Conservation (phyloP, 2,888 invertebrate genomes). For the Apoda limacodes region DNA sequence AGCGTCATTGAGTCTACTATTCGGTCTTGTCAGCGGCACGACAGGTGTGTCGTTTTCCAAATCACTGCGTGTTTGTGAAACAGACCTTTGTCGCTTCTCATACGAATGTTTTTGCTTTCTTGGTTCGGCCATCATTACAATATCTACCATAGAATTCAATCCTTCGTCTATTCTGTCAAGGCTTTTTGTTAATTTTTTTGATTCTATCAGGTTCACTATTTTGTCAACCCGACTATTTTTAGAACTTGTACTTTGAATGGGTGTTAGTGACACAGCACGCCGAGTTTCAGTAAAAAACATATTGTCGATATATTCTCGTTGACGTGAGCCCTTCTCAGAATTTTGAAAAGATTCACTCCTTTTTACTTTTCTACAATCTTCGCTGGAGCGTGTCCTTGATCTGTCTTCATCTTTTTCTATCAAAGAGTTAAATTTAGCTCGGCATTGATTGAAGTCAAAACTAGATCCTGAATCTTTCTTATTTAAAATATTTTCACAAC, state of each 20-base stretch:
- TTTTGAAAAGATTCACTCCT: conserved; percentile 63
- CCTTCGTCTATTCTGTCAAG: conserved; percentile 82
- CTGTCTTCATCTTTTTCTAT: conserved; percentile 61
- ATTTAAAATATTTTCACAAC: conserved; percentile 45
- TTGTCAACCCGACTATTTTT: conserved; percentile 58
- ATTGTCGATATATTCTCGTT: conserved; percentile 68
- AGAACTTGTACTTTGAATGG: conserved; percentile 37
- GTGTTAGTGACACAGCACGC: conserved; percentile 26
- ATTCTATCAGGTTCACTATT: conserved; percentile 68
- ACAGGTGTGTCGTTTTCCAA: conserved; percentile 47
- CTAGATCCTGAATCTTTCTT: conserved; percentile 45
- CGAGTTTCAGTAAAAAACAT: conserved; percentile 67
- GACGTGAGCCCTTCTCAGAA: conserved; percentile 53
- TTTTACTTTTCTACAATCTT: conserved; percentile 47
- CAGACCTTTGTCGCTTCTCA: conserved; percentile 50
- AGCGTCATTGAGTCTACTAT: conserved; percentile 29
- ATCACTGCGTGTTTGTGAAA: conserved; percentile 52
- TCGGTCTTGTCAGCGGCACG: conserved; percentile 42
- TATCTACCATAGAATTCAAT: conserved; percentile 77
- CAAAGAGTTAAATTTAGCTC: conserved; percentile 69
- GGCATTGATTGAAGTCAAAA: conserved; percentile 62
- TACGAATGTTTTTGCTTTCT: conserved; percentile 52
- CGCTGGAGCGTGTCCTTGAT: conserved; percentile 48
- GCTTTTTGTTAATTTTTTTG: conserved; percentile 78
- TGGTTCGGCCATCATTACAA: conserved; percentile 73